These are phyloP conservation scores for Cantharis lateralis DNA, from an alignment of 2,888 invertebrate genomes.

Conservation along the genomic window DNA sequence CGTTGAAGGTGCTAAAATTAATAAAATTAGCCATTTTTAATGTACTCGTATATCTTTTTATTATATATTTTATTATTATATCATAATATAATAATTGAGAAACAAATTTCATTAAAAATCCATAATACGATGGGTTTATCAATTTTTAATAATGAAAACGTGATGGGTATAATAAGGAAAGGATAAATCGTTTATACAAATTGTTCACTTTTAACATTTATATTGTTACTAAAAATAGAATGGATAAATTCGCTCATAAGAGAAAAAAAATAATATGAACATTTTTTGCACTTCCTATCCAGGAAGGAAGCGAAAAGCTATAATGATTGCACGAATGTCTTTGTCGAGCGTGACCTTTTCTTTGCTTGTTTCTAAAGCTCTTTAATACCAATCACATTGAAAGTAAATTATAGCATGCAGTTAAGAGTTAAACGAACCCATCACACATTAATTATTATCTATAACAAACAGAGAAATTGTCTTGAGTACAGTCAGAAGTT, in stretches of 20 bases:
- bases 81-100: no score
- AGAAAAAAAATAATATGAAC: background rate
- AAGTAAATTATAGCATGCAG: background rate
- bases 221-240: background rate
- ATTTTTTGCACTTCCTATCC: background rate
- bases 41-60: no score
- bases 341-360: background rate
- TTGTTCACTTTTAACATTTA: background rate
- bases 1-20: slow-evolving; percentile 73
- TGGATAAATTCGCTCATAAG: background rate
- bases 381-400: background rate
- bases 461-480: background rate
- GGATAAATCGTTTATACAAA: background rate
- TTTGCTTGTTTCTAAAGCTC: background rate
- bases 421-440: background rate
- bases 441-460: background rate
- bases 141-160: background rate
- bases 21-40: no score
- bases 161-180: background rate
- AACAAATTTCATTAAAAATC: no score
- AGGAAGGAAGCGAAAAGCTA: background rate
- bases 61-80: no score
- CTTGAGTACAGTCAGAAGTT: background rate
- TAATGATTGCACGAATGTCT: background rate
- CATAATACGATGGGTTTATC: no score